Percentiles rank a stretch among this genome's conserved stretches.
These are phyloP conservation scores for Aegithalos caudatus DNA, from an alignment of 2,113 vertebrate species.

Conservation along the genomic window DNA sequence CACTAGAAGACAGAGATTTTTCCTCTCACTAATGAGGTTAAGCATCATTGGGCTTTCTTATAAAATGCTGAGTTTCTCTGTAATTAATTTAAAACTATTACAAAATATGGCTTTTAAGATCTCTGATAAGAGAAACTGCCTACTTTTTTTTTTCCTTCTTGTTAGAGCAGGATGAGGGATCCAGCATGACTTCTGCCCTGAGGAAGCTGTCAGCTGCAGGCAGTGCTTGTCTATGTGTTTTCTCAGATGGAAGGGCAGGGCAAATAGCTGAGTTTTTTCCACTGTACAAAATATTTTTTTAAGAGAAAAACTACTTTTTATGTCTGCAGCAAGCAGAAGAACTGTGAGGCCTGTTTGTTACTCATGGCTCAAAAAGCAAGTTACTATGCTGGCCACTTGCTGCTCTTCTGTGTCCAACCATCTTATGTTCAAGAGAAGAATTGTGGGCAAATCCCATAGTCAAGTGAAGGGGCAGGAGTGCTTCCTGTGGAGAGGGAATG, in stretches of 20 bases:
- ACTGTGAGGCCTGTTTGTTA: neutral
- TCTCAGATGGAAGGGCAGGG: neutral
- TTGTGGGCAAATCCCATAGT: neutral
- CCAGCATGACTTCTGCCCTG: neutral
- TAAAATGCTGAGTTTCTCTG: neutral
- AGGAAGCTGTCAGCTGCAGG: neutral
- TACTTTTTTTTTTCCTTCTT: neutral
- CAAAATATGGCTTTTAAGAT: neutral
- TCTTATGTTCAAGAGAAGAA: neutral
- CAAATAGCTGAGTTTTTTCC: neutral
- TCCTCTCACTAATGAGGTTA: neutral
- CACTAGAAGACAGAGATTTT: neutral
- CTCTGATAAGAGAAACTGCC: neutral
- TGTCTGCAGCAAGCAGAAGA: neutral
- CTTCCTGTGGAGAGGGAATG: neutral
- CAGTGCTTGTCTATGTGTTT: neutral
- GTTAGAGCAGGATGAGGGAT: neutral
- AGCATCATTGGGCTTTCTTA: neutral
- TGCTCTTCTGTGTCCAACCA: neutral
- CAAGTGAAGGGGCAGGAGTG: neutral
- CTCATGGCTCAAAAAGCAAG: neutral
- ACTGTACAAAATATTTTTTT: neutral
- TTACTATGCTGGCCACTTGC: fast-evolving
- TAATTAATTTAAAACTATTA: neutral
- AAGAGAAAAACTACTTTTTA: neutral